Evolutionary conservation across 2,888 invertebrate genomes (phyloP).

Genomic region (Eupithecia tripunctaria): DNA sequence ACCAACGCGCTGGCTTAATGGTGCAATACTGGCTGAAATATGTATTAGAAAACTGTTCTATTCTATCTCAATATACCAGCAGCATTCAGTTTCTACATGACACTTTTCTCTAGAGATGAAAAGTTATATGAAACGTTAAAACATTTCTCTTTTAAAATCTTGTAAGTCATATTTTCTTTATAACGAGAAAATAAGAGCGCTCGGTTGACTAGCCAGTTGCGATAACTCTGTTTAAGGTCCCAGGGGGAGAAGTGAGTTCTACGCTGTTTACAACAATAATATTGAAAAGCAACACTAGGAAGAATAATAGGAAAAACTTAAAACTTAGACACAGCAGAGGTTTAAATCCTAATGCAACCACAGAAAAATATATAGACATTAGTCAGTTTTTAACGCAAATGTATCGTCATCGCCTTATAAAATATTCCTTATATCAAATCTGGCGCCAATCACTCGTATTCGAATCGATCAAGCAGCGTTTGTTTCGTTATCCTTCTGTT

Average conservation of each 20-base stretch:
- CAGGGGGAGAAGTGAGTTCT: not conserved
- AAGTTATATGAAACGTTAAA: not conserved
- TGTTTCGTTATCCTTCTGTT: too few species aligned
- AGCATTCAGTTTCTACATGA: slow-evolving; percentile 4
- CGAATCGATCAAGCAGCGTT: too few species aligned
- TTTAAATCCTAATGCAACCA: not conserved
- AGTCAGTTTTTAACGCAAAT: too few species aligned
- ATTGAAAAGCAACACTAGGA: not conserved
- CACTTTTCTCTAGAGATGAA: not conserved
- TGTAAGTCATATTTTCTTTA: slow-evolving; percentile 4
- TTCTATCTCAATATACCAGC: not conserved
- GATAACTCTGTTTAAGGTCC: not conserved
- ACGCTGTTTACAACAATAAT: not conserved
- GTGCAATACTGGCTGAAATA: too few species aligned
- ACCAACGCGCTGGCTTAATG: too few species aligned
- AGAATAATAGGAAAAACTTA: not conserved
- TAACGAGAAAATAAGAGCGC: slow-evolving; percentile 2
- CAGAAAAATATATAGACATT: not conserved
- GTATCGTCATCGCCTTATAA: too few species aligned
- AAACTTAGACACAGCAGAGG: too few species aligned
- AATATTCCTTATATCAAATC: too few species aligned
- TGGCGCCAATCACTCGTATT: too few species aligned
- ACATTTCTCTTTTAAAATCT: slow-evolving; percentile 1
- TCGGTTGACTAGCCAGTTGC: not conserved
- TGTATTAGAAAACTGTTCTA: too few species aligned